Evolutionary conservation across 2,113 vertebrate species (phyloP).

Genomic region (Elaphurus davidianus): DNA sequence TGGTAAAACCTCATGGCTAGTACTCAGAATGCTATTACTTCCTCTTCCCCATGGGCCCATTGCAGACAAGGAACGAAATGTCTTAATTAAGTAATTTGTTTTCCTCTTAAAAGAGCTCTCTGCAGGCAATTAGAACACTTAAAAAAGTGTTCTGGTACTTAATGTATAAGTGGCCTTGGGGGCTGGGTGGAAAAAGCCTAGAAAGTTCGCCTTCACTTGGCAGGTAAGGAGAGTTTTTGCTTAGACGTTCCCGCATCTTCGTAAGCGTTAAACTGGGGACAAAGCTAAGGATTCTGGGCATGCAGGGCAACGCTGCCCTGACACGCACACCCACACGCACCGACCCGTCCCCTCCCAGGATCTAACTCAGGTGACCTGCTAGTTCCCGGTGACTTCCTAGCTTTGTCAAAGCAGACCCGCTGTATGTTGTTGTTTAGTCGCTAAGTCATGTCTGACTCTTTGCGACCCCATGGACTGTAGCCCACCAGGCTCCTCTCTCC

Average conservation of each 20-base stretch:
- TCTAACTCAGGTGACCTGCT: neutral
- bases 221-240: no score
- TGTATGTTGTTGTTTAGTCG: neutral
- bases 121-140: neutral
- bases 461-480: neutral
- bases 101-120: neutral
- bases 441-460: neutral
- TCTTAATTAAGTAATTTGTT: neutral
- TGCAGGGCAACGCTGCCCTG: neutral
- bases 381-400: neutral
- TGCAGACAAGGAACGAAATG: neutral
- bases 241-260: neutral
- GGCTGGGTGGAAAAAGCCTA: neutral
- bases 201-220: neutral
- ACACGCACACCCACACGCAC: neutral
- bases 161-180: neutral
- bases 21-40: rapidly evolving
- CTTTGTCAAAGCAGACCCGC: neutral
- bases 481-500: neutral
- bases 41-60: neutral
- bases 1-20: neutral
- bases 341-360: neutral
- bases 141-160: neutral
- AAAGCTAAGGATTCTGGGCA: neutral
- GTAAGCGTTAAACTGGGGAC: neutral